Evolutionary conservation across 2,113 vertebrate genomes (phyloP).

Genomic region (Petrocephalus microphthalmus): DNA sequence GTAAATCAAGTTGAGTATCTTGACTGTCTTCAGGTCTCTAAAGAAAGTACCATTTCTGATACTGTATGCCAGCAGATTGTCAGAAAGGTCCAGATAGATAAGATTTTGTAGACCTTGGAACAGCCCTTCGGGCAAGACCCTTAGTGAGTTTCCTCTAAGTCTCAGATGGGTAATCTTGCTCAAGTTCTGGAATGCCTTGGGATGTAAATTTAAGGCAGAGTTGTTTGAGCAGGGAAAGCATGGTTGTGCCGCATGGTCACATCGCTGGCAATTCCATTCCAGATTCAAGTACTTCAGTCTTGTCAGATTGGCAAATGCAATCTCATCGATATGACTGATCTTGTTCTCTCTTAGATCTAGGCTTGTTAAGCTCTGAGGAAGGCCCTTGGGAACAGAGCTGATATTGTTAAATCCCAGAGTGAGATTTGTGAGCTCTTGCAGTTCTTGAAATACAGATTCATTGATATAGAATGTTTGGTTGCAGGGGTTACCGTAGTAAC

Average conservation of each 20-base stretch:
- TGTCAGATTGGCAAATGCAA: slow-evolving; percentile 53
- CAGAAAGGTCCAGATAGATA: slow-evolving; percentile 56
- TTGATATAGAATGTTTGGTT: slow-evolving; percentile 50
- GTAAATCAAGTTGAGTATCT: slow-evolving; percentile 59
- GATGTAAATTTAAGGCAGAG: slow-evolving; percentile 46
- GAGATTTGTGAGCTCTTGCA: slow-evolving; percentile 52
- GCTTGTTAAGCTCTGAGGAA: slow-evolving; percentile 56
- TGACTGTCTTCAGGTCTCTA: slow-evolving; percentile 48
- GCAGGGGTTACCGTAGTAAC: slow-evolving; percentile 65
- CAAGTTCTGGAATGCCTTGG: slow-evolving; percentile 44
- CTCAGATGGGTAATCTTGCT: slow-evolving; percentile 50
- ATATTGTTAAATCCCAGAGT: slow-evolving; percentile 70
- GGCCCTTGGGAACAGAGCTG: slow-evolving; percentile 52
- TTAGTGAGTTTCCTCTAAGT: slow-evolving; percentile 65
- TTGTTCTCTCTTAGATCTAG: slow-evolving; percentile 64
- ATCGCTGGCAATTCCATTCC: slow-evolving; percentile 71
- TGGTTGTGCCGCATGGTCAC: slow-evolving; percentile 63
- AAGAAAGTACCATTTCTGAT: slow-evolving; percentile 63
- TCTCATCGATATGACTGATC: slow-evolving; percentile 46
- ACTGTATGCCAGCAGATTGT: slow-evolving; percentile 57
- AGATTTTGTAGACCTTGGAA: slow-evolving; percentile 52
- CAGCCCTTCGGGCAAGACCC: slow-evolving; percentile 47
- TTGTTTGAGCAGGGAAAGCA: slow-evolving; percentile 65
- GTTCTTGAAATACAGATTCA: slow-evolving; percentile 44
- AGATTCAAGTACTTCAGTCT: slow-evolving; percentile 49